Evolutionary conservation across 2,888 invertebrate genomes (phyloP), one percentile per base, ranked within the genome.

Genomic region (Eupithecia exiguata): DNA sequence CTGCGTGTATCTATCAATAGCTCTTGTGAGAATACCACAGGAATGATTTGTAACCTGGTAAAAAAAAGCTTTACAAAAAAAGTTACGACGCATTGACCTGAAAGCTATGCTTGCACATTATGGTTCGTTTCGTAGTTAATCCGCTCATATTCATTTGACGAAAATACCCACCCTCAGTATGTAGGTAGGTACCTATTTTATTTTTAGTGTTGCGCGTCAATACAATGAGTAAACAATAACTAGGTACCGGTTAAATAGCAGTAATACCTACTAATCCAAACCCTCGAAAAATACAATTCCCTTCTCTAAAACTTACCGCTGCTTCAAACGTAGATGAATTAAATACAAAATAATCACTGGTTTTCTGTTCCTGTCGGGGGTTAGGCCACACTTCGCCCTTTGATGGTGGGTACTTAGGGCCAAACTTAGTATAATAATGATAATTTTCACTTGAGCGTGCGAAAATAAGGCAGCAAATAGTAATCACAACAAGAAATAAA

Each of bases 1-100:
- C 35, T 58, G 35, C 18, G 72, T 68, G 68, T 72, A 72, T 72
- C 75, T 61, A 30, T 72, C 36, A 40, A 75, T 2, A 16, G 75
- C 75, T 12, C 38, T 53, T 7, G 68, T 70, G 46, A 75, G 69
- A 36, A 75, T 30, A 43, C 25, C 46, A 38, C 75, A 75, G 5
- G 69, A 21, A 35, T 75, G 1, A 53, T 68, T 62, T 40, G 53
- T 6, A 58, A 75, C 63, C 74, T 75, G 25, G 14, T 62, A n/a
- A 58, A 25, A 58, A 12, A 21, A 46, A 7, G 2, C 46, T n/a
- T n/a, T 46, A n/a, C 46, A 46, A 46, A 46, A 18, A 40, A 40
- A 14, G 4, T 14, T 40, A 40, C 40, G 40, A 40, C 4, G 40
- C 40, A 40, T 40, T 40, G 14, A 40, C 14, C 40, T 30, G 30